Evolutionary conservation across 2,888 invertebrate species (phyloP).

Genomic region (Eilema griseolum): DNA sequence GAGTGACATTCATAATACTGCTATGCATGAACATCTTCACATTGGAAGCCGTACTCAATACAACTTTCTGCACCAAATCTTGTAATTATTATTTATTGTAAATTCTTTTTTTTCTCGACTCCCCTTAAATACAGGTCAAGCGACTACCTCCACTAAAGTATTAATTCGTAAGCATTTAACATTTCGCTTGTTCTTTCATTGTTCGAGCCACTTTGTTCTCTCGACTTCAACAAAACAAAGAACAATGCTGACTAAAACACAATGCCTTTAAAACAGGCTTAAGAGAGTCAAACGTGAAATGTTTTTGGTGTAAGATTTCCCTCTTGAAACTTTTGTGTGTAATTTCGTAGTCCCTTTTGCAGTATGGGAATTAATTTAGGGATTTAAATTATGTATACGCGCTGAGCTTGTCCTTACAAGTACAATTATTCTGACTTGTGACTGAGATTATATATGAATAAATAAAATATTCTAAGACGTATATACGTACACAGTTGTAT

Average conservation of each 20-base stretch:
- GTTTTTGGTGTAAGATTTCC: background rate
- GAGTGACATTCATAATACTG: too few relatives aligned
- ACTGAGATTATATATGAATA: background rate
- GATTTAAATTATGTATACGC: background rate
- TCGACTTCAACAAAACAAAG: conserved; percentile 7
- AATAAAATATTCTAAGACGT: background rate
- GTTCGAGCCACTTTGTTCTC: conserved; percentile 11
- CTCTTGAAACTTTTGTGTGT: background rate
- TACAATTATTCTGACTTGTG: background rate
- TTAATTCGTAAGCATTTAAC: conserved; percentile 11
- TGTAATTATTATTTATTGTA: too few relatives aligned
- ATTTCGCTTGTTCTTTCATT: conserved; percentile 7
- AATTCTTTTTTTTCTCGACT: background rate
- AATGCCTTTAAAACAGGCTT: background rate
- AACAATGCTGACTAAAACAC: background rate
- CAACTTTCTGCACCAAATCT: too few relatives aligned
- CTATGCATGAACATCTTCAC: too few relatives aligned
- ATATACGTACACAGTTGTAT: too few relatives aligned
- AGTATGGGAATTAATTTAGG: background rate
- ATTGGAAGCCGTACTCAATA: too few relatives aligned
- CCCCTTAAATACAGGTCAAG: background rate
- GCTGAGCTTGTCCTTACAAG: background rate
- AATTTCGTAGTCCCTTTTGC: background rate
- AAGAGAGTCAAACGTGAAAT: background rate
- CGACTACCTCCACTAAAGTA: background rate